A percentile compares a stretch with the other conserved stretches of the same genome.
Conservation (phyloP, 2,113 vertebrate genomes). For the Pelmatolapia mariae region DNA sequence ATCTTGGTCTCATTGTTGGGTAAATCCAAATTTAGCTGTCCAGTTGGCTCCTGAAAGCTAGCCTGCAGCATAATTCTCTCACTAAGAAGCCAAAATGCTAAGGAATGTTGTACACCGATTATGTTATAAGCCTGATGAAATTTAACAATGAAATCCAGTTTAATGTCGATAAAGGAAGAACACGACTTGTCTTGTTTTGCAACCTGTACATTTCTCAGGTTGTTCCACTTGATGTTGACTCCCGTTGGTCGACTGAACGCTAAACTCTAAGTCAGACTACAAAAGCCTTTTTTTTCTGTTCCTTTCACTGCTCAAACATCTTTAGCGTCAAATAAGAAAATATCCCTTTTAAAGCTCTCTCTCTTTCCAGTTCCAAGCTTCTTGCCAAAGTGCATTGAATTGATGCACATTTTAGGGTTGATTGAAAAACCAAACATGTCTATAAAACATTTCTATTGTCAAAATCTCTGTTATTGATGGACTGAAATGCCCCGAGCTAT, state of each 20-base stretch:
- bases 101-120: constrained; percentile 49
- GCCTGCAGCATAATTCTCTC: constrained; percentile 52
- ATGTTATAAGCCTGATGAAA: constrained; percentile 30
- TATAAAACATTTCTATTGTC: background rate
- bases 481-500: background rate
- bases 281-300: background rate
- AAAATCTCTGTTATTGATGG: background rate
- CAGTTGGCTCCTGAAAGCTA: constrained; percentile 57
- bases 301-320: background rate
- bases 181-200: background rate
- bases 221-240: background rate
- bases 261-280: background rate
- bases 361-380: background rate
- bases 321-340: background rate
- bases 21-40: constrained; percentile 62
- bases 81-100: constrained; percentile 38
- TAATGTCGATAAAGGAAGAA: constrained; percentile 2
- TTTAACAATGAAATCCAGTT: constrained; percentile 32
- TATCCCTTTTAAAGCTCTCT: background rate
- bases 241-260: background rate
- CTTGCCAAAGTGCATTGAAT: background rate
- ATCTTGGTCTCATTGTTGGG: constrained; percentile 56
- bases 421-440: background rate
- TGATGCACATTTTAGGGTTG: background rate
- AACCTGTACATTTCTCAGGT: background rate